Evolutionary conservation across 2,113 vertebrate species (phyloP).

Genomic region (Rostratula benghalensis): DNA sequence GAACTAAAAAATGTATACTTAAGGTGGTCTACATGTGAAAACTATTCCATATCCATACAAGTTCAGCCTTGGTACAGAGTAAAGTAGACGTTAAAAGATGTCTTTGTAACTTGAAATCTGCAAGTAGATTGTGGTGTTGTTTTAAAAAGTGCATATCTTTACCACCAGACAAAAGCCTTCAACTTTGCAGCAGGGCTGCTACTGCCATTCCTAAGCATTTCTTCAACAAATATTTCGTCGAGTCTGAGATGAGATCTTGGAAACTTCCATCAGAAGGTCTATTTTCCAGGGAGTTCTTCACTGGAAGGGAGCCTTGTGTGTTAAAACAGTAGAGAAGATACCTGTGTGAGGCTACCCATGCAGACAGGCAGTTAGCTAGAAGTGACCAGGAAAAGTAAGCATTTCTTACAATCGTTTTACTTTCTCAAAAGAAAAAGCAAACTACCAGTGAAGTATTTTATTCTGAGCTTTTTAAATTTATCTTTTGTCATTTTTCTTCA

Average conservation of each 20-base stretch:
- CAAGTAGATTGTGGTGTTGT: background rate
- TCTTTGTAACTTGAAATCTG: background rate
- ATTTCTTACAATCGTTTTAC: background rate
- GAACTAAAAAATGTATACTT: background rate
- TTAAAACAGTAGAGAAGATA: background rate
- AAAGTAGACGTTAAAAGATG: background rate
- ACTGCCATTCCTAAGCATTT: background rate
- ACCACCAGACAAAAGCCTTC: background rate
- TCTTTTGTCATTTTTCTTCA: background rate
- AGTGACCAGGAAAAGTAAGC: background rate
- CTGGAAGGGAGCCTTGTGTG: background rate
- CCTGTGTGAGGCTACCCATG: fast-evolving
- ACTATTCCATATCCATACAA: background rate
- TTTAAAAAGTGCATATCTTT: background rate
- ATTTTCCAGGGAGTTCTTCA: background rate
- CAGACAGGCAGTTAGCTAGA: background rate
- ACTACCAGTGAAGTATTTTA: background rate
- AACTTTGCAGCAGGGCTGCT: background rate
- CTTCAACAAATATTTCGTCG: background rate
- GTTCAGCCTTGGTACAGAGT: background rate
- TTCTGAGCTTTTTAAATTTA: background rate
- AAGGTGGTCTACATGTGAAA: constrained; percentile 5
- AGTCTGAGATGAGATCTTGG: background rate
- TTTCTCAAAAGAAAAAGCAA: background rate
- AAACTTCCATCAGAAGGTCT: background rate